These are phyloP conservation scores for Myiotriccus ornatus DNA, from an alignment of 2,797 vertebrate genomes.

Conservation along the genomic window DNA sequence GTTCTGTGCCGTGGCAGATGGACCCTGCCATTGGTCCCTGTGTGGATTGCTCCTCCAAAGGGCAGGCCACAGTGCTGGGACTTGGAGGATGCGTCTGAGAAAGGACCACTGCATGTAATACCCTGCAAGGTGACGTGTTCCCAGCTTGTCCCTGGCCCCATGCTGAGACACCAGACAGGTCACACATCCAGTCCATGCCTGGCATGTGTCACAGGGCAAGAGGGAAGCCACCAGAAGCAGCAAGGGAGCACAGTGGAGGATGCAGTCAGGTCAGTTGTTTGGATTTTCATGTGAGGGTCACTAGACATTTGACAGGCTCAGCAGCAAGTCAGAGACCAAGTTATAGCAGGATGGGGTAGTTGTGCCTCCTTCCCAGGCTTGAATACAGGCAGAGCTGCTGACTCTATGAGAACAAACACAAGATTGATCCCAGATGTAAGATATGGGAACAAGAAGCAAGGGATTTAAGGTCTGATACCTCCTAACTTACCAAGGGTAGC, in stretches of 20 bases:
- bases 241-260: not conserved
- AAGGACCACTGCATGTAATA: not conserved
- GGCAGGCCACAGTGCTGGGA: not conserved
- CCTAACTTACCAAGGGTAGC: not conserved
- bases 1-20: accelerated
- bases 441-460: not conserved
- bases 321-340: not conserved
- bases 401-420: not conserved
- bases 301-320: not conserved
- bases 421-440: not conserved
- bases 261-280: not conserved
- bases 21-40: accelerated
- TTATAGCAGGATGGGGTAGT: not conserved
- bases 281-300: not conserved
- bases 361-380: not conserved
- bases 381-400: not conserved
- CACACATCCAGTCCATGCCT: not conserved
- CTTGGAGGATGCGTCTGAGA: not conserved
- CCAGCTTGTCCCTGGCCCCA: not conserved
- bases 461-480: not conserved
- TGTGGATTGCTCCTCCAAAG: not conserved
- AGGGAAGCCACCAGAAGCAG: not conserved
- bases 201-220: not conserved
- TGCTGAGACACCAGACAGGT: not conserved
- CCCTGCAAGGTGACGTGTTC: not conserved